phyloP scores from a whole-genome alignment of 1,140 invertebrate genomes.

The Eriosoma lanigerum region DNA sequence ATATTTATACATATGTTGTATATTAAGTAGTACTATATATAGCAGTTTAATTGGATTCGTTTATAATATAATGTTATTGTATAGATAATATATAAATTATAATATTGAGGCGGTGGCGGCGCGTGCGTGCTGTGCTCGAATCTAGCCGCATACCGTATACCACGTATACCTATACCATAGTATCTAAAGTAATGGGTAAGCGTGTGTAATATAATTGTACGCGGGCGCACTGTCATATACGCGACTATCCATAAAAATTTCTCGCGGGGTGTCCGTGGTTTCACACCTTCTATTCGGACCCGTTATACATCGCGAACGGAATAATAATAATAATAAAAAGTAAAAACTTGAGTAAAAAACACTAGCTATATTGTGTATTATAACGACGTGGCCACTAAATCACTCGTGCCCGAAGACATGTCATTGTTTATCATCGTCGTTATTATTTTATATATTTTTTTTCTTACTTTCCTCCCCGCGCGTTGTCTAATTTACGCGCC shows the following conservation, averaged over 20 bases:
- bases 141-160: background rate
- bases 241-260: slow-evolving; percentile 46
- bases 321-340: slow-evolving; percentile 17
- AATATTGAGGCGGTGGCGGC: background rate
- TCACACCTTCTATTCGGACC: slow-evolving; percentile 18
- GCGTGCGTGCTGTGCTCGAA: background rate
- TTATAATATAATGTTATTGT: background rate
- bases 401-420: slow-evolving; percentile 41
- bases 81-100: too few relatives aligned
- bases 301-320: slow-evolving; percentile 17
- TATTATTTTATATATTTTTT: slow-evolving; percentile 48
- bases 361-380: background rate
- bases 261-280: slow-evolving; percentile 12
- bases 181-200: too few relatives aligned
- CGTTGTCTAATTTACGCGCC: slow-evolving; percentile 36
- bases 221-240: background rate
- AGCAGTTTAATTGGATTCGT: slow-evolving; percentile 43
- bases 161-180: too few relatives aligned
- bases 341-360: background rate
- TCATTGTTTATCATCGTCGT: slow-evolving; percentile 52
- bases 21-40: too few relatives aligned
- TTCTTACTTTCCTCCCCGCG: slow-evolving; percentile 17
- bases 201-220: background rate
- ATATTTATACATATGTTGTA: too few relatives aligned
- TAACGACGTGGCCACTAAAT: slow-evolving; percentile 34